A percentile compares a stretch with the other conserved stretches of the same genome.
Conservation (phyloP, 1,140 invertebrate species). For the Drosophila parabipectinata region DNA sequence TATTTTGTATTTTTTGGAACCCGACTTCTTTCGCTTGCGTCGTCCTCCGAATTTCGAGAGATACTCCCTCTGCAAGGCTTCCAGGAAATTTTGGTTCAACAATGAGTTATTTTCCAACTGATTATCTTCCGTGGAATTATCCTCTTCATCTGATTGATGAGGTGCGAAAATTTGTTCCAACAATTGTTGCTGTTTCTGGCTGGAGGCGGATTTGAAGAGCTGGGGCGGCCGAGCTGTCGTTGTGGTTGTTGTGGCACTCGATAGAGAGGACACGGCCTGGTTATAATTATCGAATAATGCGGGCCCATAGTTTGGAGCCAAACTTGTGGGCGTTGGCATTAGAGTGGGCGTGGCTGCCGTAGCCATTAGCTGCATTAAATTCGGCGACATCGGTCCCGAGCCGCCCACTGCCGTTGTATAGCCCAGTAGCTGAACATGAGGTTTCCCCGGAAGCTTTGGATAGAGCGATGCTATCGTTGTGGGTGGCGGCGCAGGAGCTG, state of each 20-base stretch:
- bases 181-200: conserved; percentile 46
- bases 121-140: conserved; percentile 24
- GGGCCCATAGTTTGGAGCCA: conserved; percentile 63
- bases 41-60: conserved; percentile 47
- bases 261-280: conserved; percentile 10
- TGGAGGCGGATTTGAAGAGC: conserved; percentile 3
- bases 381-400: conserved; percentile 51
- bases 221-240: conserved; percentile 36
- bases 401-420: conserved; percentile 66
- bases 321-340: conserved; percentile 37
- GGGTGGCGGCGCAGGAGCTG: neutral
- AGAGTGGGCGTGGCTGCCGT: conserved; percentile 37
- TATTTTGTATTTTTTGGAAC: conserved; percentile 11
- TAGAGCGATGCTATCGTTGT: conserved; percentile 16
- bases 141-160: conserved; percentile 9
- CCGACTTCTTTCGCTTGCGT: conserved; percentile 55
- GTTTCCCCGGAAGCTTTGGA: conserved; percentile 39
- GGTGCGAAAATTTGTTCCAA: conserved; percentile 65
- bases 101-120: conserved; percentile 55
- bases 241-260: conserved; percentile 23
- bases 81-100: conserved; percentile 63
- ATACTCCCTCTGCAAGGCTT: conserved; percentile 68
- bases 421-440: conserved; percentile 67
- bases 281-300: conserved; percentile 60
- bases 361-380: conserved; percentile 60